Percentiles rank a stretch among this genome's conserved stretches.
These are phyloP conservation scores for Dendrophyllia cribrosa DNA, from an alignment of 64 coral and sea anemone genomes.

Conservation along the genomic window DNA sequence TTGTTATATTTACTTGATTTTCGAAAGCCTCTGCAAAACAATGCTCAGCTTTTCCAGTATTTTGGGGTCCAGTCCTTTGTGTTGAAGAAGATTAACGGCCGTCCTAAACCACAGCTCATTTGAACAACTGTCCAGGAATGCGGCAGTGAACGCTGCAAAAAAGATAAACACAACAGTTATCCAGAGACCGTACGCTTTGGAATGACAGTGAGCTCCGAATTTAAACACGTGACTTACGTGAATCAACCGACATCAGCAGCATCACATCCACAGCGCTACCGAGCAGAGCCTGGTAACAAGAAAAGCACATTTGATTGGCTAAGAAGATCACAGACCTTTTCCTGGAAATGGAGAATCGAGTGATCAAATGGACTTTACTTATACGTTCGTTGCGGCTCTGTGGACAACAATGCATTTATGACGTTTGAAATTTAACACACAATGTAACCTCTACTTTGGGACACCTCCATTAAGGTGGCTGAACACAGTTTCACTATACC, in stretches of 20 bases:
- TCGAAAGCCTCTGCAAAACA: conserved; percentile 93
- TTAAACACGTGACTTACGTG: conserved; percentile 69
- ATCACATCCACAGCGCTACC: conserved; percentile 87
- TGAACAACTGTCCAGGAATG: conserved; percentile 92
- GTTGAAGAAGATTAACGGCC: conserved; percentile 77
- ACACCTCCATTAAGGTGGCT: no score
- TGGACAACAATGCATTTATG: no score
- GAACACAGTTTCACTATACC: no score
- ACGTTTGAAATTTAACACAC: no score
- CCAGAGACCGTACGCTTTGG: no score
- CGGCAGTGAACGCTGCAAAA: conserved; percentile 69
- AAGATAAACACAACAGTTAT: neutral
- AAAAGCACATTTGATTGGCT: neutral
- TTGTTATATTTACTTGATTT: conserved; percentile 81
- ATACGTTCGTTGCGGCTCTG: no score
- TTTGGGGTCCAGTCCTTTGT: conserved; percentile 83
- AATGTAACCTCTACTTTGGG: no score
- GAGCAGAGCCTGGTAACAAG: conserved; percentile 76
- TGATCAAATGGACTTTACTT: no score
- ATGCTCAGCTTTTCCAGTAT: conserved; percentile 95
- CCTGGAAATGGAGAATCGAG: no score
- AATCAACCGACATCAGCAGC: conserved; percentile 97
- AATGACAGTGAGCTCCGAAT: no score
- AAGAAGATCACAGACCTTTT: neutral
- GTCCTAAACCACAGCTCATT: conserved; percentile 88